These are phyloP conservation scores for Liasis olivaceus DNA, from an alignment of 2,797 vertebrate species.

Conservation along the genomic window DNA sequence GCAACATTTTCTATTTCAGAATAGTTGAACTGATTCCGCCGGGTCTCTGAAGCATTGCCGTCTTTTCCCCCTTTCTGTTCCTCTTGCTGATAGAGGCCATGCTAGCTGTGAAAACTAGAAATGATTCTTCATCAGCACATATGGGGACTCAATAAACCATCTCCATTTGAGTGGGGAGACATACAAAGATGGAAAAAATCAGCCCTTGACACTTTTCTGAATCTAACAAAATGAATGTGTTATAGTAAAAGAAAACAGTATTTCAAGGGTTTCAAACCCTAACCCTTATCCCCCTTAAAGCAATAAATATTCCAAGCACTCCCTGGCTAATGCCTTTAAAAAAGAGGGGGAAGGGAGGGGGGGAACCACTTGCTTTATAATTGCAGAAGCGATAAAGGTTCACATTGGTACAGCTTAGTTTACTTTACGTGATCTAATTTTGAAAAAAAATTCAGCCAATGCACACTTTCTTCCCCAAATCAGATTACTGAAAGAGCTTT, in stretches of 20 bases:
- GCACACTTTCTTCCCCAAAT: background rate
- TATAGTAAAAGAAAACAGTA: background rate
- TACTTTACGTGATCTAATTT: constrained; percentile 5
- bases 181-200: background rate
- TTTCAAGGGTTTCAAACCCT: background rate
- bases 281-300: background rate
- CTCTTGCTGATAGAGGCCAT: background rate
- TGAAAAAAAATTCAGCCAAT: background rate
- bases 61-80: background rate
- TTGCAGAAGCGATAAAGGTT: background rate
- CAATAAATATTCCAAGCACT: constrained; percentile 12
- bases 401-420: background rate
- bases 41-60: too few species aligned
- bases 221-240: background rate
- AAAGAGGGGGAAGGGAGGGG: accelerated
- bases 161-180: background rate
- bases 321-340: background rate
- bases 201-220: background rate
- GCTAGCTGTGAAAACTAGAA: background rate
- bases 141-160: background rate
- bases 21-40: too few species aligned
- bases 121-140: background rate
- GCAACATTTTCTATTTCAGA: too few species aligned
- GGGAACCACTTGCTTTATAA: background rate
- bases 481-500: background rate